Percentiles rank a stretch among this genome's conserved stretches.
These are phyloP conservation scores for Girardinus metallicus DNA, from an alignment of 2,797 vertebrate species.

Conservation along the genomic window DNA sequence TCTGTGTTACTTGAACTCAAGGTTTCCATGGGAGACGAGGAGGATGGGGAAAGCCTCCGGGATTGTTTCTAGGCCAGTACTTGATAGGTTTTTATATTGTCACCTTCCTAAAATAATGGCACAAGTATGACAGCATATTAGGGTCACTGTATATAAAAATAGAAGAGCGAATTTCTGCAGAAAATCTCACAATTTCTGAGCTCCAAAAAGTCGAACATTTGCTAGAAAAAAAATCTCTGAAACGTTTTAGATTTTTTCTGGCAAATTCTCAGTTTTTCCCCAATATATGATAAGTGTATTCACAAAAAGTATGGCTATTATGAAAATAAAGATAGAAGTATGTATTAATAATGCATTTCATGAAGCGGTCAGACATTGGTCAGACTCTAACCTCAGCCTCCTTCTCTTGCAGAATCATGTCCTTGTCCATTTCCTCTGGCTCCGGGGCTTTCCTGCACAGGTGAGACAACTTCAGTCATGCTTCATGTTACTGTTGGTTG, in stretches of 20 bases:
- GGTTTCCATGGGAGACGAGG: background rate
- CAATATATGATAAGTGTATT: no score
- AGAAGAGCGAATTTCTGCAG: no score
- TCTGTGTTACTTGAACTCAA: background rate
- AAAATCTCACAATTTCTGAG: no score
- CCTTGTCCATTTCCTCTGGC: conserved; percentile 95
- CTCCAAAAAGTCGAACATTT: no score
- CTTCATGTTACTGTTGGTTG: background rate
- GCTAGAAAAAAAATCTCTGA: no score
- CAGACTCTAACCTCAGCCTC: conserved; percentile 91
- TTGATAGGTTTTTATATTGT: background rate
- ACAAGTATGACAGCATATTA: no score
- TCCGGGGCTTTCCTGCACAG: conserved; percentile 89
- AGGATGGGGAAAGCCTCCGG: background rate
- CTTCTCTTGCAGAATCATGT: conserved; percentile 97
- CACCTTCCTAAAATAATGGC: no score
- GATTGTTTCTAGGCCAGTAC: background rate
- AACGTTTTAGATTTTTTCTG: no score
- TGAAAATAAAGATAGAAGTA: background rate
- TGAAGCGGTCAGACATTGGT: no score
- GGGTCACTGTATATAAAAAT: no score
- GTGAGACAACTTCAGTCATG: conserved; percentile 38
- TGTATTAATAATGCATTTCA: background rate
- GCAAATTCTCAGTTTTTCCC: no score
- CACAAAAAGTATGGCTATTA: no score